Base-by-base conservation (phyloP, 2,797 vertebrate genomes). In the Lithobates pipiens region DNA sequence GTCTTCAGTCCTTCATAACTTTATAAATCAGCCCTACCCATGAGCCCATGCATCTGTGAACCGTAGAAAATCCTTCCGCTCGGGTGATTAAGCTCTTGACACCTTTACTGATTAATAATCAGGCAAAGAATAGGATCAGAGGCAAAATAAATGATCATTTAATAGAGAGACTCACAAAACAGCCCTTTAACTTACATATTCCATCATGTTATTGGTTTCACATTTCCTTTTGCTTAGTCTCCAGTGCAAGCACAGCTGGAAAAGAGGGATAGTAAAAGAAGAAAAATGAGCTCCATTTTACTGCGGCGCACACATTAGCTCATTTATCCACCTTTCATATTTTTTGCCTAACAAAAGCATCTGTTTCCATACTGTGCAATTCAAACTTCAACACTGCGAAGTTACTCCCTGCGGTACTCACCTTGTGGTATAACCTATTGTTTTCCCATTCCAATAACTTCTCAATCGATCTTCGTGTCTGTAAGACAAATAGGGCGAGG, bases 301-400 rank as follows among this genome's bases (percentile, higher is more conserved):
- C 82, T 91, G 92, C 93, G 88, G 94, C 91, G 90, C 91, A 96
- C 95, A 99, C 96, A 96, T 96, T 96, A 89, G 89, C 91, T 94
- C 95, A 95, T 94, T 95, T 93, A 92, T 95, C 94, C 95, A 95
- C 92, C 94, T 94, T 94, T 95, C 95, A 92, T 92, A 95, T 95
- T 98, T 96, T 93, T 95, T 92, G 96, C 94, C 93, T 96, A 99
- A 99, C 98, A 98, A 99, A 99, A 99, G 98, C 98, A 99, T 99
- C 98, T 99, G 98, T 99, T 99, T 97, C 98, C 98, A 99, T 98
- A 99, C 98, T 99, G 98, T 95, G 97, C 95, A 95, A 96, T 97
- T 98, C 96, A 97, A 91, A 93, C 93, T 92, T 92, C 94, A 93
- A 91, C 94, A 93, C 93, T 92, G 91, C 85, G 92, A 93, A 94